Conservation (phyloP, 2,888 invertebrate genomes). For the Meganola albula region DNA sequence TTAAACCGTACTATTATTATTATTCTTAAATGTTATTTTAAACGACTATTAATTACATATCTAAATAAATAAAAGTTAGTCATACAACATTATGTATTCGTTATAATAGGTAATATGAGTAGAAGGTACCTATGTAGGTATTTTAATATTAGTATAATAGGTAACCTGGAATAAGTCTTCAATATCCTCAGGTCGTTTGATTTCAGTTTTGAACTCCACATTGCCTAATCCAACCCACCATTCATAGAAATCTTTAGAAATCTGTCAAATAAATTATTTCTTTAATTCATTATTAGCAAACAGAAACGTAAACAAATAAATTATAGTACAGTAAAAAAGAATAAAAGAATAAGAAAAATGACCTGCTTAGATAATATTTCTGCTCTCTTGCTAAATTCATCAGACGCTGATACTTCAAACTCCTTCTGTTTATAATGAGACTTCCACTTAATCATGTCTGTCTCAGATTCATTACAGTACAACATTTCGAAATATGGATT, state of each 20-base stretch:
- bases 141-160: not conserved
- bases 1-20: too few species aligned
- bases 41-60: too few species aligned
- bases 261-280: conserved; percentile 37
- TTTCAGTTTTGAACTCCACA: conserved; percentile 65
- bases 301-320: conserved; percentile 15
- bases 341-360: conserved; percentile 1
- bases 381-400: conserved; percentile 67
- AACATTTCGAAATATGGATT: conserved; percentile 65
- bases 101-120: too few species aligned
- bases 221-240: conserved; percentile 74
- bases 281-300: not conserved
- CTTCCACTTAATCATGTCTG: conserved; percentile 72
- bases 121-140: too few species aligned
- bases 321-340: not conserved
- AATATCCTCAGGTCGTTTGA: conserved; percentile 71
- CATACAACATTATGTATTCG: too few species aligned
- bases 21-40: too few species aligned
- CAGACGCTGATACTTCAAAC: conserved; percentile 65
- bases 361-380: conserved; percentile 65
- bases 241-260: conserved; percentile 74
- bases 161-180: conserved; percentile 78
- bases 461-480: conserved; percentile 64
- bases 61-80: too few species aligned
- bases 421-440: conserved; percentile 64